Evolutionary conservation across 53 echinoderm and acorn worm genomes (phyloP).

Genomic region (Glandiceps talaboti): DNA sequence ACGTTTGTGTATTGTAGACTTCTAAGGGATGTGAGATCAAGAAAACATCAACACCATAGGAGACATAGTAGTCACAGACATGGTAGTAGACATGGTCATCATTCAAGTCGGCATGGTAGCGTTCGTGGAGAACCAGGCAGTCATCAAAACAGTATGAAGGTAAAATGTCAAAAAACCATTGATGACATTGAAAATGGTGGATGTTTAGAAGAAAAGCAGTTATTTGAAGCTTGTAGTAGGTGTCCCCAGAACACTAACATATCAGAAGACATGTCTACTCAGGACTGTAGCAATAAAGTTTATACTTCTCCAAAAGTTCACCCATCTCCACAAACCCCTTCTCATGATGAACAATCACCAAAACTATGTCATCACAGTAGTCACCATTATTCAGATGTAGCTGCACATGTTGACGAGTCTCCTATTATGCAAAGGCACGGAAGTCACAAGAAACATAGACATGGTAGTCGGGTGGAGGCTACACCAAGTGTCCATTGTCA

Average conservation of each 20-base stretch:
- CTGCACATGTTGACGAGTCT: background rate
- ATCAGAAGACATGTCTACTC: background rate
- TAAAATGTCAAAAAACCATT: background rate
- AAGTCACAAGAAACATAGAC: background rate
- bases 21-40: slow-evolving; percentile 9
- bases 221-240: background rate
- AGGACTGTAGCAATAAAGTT: background rate
- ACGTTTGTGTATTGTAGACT: background rate
- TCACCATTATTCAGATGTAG: background rate
- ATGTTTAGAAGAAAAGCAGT: background rate
- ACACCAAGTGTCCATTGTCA: background rate
- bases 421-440: background rate
- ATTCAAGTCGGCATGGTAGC: slow-evolving; percentile 46
- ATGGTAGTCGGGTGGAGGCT: background rate
- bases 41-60: slow-evolving; percentile 33
- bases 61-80: slow-evolving; percentile 48
- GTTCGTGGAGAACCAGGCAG: slow-evolving; percentile 12
- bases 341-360: background rate
- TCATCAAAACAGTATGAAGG: background rate
- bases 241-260: no score
- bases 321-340: background rate
- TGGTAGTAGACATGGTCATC: slow-evolving; percentile 23
- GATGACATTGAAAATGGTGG: background rate
- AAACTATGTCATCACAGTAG: background rate
- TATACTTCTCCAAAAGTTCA: background rate